phyloP scores from a whole-genome alignment of 2,113 vertebrate species.

The Uria lomvia region DNA sequence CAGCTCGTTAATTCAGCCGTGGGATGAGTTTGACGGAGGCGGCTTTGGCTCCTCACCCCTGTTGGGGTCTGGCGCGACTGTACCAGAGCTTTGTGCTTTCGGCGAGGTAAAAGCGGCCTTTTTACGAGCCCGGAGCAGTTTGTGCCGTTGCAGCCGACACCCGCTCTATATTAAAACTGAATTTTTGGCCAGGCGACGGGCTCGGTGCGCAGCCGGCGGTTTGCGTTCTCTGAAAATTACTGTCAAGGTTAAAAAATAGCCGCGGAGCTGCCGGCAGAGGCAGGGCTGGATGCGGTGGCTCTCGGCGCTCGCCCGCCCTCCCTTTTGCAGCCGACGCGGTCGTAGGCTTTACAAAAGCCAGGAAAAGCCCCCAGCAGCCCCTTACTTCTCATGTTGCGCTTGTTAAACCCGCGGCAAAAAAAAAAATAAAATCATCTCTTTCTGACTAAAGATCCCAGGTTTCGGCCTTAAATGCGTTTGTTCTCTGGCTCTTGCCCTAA shows the following conservation, averaged over 20 bases:
- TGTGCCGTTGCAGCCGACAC: not conserved
- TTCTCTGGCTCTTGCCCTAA: not conserved
- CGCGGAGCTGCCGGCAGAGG: not conserved
- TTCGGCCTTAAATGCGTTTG: not conserved
- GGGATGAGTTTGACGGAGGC: not conserved
- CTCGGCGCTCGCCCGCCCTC: accelerated
- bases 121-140: not conserved
- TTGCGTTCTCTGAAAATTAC: not conserved
- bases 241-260: not conserved
- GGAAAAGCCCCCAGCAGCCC: not conserved
- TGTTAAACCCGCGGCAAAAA: not conserved
- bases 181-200: not conserved
- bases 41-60: not conserved
- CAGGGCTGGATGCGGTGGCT: not conserved
- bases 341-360: too few relatives aligned
- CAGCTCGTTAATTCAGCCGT: not conserved
- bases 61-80: not conserved
- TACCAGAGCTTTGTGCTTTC: not conserved
- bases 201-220: not conserved
- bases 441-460: not conserved
- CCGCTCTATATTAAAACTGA: not conserved
- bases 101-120: not conserved
- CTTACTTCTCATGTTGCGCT: accelerated
- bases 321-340: accelerated
- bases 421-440: not conserved